phyloP scores from a whole-genome alignment of 1,140 invertebrate species.

The Drosophila malerkotliana region DNA sequence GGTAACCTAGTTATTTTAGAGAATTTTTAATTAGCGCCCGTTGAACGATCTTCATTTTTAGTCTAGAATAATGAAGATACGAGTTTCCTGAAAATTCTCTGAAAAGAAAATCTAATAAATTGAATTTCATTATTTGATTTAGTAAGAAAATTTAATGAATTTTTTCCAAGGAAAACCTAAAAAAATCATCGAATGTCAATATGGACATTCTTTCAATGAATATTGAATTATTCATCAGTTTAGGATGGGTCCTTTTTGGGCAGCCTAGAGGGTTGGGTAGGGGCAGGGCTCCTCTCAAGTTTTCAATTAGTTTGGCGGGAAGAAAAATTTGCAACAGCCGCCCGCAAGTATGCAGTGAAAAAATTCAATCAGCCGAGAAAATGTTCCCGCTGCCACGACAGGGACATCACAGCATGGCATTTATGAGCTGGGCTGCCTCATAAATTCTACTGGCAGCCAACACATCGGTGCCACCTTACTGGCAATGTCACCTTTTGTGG shows the following conservation, averaged over 20 bases:
- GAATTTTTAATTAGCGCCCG: too few relatives aligned
- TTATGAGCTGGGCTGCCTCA: conserved; percentile 65
- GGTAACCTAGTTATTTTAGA: neutral
- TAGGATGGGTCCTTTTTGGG: conserved; percentile 1
- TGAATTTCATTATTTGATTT: neutral
- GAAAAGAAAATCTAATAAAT: neutral
- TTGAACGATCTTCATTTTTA: neutral
- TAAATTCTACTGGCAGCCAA: conserved; percentile 50
- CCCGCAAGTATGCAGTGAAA: conserved; percentile 40
- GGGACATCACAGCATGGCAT: conserved; percentile 41
- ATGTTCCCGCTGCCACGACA: neutral
- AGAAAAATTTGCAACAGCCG: conserved; percentile 21
- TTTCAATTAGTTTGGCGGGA: conserved; percentile 41
- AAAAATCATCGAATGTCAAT: neutral
- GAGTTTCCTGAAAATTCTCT: too few relatives aligned
- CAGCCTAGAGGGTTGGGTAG: too few relatives aligned
- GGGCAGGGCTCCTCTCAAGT: neutral
- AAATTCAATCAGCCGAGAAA: conserved; percentile 65
- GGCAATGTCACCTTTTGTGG: conserved; percentile 35
- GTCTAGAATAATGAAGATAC: too few relatives aligned
- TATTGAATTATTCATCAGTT: conserved; percentile 31
- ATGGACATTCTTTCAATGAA: neutral
- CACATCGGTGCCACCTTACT: conserved; percentile 16
- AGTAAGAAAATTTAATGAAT: neutral
- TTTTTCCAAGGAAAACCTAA: neutral